Percentiles rank a stretch among this genome's conserved stretches.
These are phyloP conservation scores for Germaria angustata DNA, from an alignment of 2,888 invertebrate genomes.

Conservation along the genomic window DNA sequence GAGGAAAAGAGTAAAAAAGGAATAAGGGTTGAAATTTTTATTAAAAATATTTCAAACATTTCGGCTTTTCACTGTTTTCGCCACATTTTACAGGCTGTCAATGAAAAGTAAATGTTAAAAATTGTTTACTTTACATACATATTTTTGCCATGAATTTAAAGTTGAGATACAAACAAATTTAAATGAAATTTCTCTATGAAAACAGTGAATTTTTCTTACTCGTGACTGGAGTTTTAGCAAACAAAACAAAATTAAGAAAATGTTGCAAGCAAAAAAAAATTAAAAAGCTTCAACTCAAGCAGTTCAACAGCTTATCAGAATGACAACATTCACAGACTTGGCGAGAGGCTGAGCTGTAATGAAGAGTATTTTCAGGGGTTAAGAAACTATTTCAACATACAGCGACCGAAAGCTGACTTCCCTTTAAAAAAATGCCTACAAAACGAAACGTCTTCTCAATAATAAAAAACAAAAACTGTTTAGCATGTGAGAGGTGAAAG, in stretches of 20 bases:
- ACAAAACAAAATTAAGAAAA: neutral
- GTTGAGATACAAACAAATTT: neutral
- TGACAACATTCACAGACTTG: neutral
- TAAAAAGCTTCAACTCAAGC: neutral
- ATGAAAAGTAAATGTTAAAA: slow-evolving; percentile 1
- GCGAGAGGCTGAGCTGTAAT: neutral
- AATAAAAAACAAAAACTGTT: neutral
- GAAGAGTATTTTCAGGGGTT: neutral
- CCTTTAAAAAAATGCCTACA: neutral
- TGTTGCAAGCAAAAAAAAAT: neutral
- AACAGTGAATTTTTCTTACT: neutral
- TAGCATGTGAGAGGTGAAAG: slow-evolving; percentile 40
- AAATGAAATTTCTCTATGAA: slow-evolving; percentile 33
- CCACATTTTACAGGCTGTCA: slow-evolving; percentile 6
- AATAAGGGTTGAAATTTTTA: too few species aligned
- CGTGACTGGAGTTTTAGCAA: slow-evolving; percentile 34
- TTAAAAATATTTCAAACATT: neutral
- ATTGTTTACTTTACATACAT: neutral
- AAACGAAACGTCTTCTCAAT: slow-evolving; percentile 14
- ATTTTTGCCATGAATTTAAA: slow-evolving; percentile 24
- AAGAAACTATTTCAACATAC: slow-evolving; percentile 26
- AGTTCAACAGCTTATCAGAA: neutral
- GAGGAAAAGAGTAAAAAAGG: too few species aligned
- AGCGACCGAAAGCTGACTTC: slow-evolving; percentile 6
- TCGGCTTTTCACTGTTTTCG: neutral